phyloP scores from a whole-genome alignment of 2,113 vertebrate species.

The Malaclemys terrapin region DNA sequence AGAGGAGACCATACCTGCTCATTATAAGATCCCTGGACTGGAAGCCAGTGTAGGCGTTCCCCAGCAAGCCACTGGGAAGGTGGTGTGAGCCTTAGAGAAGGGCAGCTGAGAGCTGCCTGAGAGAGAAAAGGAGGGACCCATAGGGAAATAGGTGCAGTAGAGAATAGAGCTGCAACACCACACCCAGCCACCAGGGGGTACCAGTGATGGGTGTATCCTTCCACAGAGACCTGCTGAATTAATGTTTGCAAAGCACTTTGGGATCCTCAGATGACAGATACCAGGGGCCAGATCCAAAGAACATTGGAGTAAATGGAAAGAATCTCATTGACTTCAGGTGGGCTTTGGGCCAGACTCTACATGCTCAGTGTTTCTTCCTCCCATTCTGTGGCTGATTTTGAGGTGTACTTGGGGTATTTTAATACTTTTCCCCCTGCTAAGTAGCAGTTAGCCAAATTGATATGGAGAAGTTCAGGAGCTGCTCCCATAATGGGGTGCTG shows the following conservation, averaged over 20 bases:
- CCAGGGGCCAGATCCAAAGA: not conserved
- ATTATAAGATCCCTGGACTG: not conserved
- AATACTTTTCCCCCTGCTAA: not conserved
- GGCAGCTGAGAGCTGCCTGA: not conserved
- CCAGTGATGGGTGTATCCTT: not conserved
- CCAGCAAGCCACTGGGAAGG: not conserved
- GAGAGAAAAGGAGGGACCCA: too few relatives aligned
- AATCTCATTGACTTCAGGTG: not conserved
- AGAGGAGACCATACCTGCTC: not conserved
- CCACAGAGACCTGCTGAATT: not conserved
- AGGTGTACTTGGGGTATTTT: not conserved
- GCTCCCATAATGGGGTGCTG: not conserved
- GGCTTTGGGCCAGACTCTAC: not conserved
- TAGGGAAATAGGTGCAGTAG: not conserved
- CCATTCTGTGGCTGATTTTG: accelerated
- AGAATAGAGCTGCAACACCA: not conserved
- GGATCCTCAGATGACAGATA: not conserved
- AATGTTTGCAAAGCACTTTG: not conserved
- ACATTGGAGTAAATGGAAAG: not conserved
- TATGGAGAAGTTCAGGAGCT: not conserved
- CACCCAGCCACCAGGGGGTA: not conserved
- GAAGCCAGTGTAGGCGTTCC: not conserved
- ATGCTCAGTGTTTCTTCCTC: not conserved
- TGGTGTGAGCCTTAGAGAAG: not conserved
- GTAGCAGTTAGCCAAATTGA: not conserved